Conservation (phyloP, 2,113 vertebrate species). For the Cynoglossus semilaevis region DNA sequence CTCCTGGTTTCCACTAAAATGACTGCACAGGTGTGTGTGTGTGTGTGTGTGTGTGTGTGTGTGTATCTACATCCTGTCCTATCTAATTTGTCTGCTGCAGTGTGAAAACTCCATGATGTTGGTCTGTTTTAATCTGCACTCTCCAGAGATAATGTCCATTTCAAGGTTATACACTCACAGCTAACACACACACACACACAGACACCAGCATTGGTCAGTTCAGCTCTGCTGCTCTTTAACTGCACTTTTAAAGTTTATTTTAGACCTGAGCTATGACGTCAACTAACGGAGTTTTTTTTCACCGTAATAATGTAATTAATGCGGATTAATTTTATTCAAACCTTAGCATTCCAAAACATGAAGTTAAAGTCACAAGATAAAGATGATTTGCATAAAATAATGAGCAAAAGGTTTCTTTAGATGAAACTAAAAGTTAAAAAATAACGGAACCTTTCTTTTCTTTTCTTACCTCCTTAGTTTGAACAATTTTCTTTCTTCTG, state of each 20-base stretch:
- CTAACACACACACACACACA: slow-evolving; percentile 24
- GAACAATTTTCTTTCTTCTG: slow-evolving; percentile 14
- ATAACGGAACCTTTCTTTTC: too few relatives aligned
- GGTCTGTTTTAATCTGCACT: slow-evolving; percentile 56
- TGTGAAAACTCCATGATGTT: slow-evolving; percentile 71
- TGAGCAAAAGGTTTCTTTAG: neutral
- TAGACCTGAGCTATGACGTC: too few relatives aligned
- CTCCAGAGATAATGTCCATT: slow-evolving; percentile 56
- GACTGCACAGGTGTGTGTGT: too few relatives aligned
- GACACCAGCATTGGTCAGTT: too few relatives aligned
- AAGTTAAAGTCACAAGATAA: too few relatives aligned
- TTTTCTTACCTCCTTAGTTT: too few relatives aligned
- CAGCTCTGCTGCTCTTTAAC: neutral
- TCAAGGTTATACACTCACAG: slow-evolving; percentile 74
- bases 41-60: too few relatives aligned
- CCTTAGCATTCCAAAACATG: too few relatives aligned
- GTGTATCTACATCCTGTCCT: slow-evolving; percentile 36
- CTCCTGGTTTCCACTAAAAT: too few relatives aligned
- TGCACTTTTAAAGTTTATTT: neutral
- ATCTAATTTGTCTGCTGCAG: slow-evolving; percentile 62
- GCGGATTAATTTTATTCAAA: too few relatives aligned
- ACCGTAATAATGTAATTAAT: neutral
- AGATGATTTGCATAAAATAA: slow-evolving; percentile 21
- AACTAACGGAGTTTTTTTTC: neutral
- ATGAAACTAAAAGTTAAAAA: neutral